Conservation (phyloP, 2,888 invertebrate genomes). For the Chirona hameri region DNA sequence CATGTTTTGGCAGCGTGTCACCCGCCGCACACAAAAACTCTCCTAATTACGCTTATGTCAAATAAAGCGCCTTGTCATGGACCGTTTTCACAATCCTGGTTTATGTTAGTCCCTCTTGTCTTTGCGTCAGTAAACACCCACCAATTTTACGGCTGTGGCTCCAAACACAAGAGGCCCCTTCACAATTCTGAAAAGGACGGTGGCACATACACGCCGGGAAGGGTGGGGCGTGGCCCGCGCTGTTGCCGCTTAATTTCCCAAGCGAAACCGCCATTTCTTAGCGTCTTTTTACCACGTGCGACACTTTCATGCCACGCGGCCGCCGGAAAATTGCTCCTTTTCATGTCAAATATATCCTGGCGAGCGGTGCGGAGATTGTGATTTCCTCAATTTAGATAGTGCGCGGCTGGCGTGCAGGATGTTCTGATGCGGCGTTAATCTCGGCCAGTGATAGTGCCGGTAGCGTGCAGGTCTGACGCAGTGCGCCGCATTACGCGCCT, state of each 20-base stretch:
- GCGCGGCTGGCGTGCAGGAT: not conserved
- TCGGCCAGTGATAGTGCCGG: not conserved
- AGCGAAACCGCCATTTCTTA: constrained; percentile 4
- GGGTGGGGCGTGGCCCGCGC: not conserved
- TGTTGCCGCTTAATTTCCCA: constrained; percentile 4
- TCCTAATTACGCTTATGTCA: not conserved
- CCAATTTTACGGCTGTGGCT: not conserved
- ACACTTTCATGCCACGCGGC: not conserved
- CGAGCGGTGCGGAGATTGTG: not conserved
- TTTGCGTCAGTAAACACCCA: constrained; percentile 3
- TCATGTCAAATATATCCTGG: not conserved
- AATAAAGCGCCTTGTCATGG: constrained; percentile 7
- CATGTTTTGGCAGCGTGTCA: not conserved
- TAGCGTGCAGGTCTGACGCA: no score
- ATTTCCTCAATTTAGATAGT: constrained; percentile 27
- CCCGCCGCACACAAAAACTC: not conserved
- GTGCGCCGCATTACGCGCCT: not conserved
- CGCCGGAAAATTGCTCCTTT: constrained; percentile 26
- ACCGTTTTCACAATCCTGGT: constrained; percentile 25
- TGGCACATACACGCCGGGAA: not conserved
- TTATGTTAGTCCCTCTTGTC: not conserved
- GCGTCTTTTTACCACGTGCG: not conserved
- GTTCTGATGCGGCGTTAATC: not conserved
- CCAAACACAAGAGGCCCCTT: not conserved
- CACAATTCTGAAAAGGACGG: not conserved